Base-by-base conservation (phyloP, 2,888 invertebrate species). In the Augochlorella aurata region DNA sequence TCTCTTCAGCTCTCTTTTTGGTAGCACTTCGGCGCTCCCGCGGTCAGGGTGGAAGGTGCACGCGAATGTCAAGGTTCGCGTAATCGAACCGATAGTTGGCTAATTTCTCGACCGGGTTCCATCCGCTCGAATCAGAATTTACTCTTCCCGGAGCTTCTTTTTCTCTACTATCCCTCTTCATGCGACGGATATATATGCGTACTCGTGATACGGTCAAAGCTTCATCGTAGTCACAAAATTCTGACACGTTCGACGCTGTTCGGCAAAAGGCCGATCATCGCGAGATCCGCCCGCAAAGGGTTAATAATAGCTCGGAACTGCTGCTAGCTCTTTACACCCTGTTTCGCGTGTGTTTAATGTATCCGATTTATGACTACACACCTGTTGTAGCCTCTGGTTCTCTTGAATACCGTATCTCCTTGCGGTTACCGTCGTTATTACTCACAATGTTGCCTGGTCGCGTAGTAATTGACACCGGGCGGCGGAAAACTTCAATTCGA, bases 281-380 rank as follows among this genome's bases (percentile, higher is more conserved):
- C 54, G 54, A 58, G 54, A 58, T 58, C n/a, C 54, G 54, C 14
- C 24, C 54, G 54, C 21, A 24, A 58, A 58, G 24, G 54, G 54
- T 58, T 58, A 58, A 58, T 58, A 58, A 58, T 58, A 58, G 54
- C 54, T 58, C 54, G 54, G n/a, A 58, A 58, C 54, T 58, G 2
- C 54, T 14, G 24, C 54, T 58, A 21, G 21, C 54, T 24, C 54
- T 58, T 58, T 24, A 58, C 54, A 58, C 54, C 54, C 54, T 58
- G 54, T 58, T 58, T 58, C 54, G 14, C 24, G 24, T 14, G 54
- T 58, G 54, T 58, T 58, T 58, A 58, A 24, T 24, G 54, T 21
- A 58, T 58, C 54, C 21, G 24, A 58, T 58, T 58, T 58, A 58
- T 58, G 54, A 58, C 54, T 24, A 21, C 54, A 54, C 54, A 58